These are phyloP conservation scores for Drepanosiphum platanoidis DNA, from an alignment of 2,888 invertebrate genomes.

Conservation along the genomic window DNA sequence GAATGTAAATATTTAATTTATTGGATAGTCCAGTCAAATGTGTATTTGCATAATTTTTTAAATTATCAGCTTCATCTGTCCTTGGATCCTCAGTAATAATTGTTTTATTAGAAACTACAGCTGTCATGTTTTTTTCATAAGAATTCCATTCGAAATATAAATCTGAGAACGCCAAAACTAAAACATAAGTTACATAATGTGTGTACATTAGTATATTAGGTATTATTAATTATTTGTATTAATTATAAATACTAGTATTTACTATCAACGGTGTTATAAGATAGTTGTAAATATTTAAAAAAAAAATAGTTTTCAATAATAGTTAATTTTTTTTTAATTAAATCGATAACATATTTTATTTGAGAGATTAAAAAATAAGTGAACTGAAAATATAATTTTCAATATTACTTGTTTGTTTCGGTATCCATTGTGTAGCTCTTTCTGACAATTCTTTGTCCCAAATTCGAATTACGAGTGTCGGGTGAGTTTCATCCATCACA, in stretches of 20 bases:
- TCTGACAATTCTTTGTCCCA: slow-evolving; percentile 80
- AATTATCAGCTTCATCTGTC: slow-evolving; percentile 72
- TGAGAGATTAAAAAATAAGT: too few relatives aligned
- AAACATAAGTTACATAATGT: too few relatives aligned
- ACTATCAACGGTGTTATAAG: too few relatives aligned
- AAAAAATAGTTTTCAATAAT: too few relatives aligned
- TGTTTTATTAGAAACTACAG: slow-evolving; percentile 70
- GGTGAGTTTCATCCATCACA: slow-evolving; percentile 74
- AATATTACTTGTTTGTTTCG: slow-evolving; percentile 71
- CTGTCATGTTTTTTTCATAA: slow-evolving; percentile 69
- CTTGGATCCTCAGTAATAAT: slow-evolving; percentile 81
- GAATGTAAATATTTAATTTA: slow-evolving; percentile 64
- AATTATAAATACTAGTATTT: too few relatives aligned
- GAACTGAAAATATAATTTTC: too few relatives aligned
- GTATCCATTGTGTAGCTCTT: slow-evolving; percentile 76
- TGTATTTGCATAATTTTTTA: slow-evolving; percentile 70
- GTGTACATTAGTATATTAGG: too few relatives aligned
- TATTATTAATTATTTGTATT: too few relatives aligned
- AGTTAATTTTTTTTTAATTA: too few relatives aligned
- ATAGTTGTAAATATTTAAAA: too few relatives aligned
- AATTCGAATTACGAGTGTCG: slow-evolving; percentile 72
- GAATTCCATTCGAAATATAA: slow-evolving; percentile 71
- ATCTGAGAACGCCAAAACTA: slow-evolving; percentile 77
- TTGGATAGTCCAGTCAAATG: slow-evolving; percentile 64
- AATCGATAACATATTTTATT: too few relatives aligned